Evolutionary conservation across 2,113 vertebrate species (phyloP).

Genomic region (Mesoclemmys tuberculata): DNA sequence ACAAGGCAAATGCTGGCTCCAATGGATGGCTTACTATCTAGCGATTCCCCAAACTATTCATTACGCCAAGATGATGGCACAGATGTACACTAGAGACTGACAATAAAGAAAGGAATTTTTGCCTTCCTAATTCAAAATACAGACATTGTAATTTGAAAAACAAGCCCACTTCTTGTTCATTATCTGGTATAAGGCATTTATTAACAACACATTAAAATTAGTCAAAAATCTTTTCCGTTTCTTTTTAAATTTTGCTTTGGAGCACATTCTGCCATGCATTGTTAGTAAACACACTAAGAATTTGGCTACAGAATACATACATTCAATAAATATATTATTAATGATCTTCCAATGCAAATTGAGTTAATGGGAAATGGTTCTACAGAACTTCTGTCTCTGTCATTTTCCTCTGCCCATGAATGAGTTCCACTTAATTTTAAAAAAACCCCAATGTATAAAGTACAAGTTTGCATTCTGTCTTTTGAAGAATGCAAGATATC

Average conservation of each 20-base stretch:
- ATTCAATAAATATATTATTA: neutral
- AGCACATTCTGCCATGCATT: neutral
- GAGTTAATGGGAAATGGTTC: neutral
- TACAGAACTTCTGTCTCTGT: neutral
- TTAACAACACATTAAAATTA: rapidly evolving
- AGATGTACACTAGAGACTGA: conserved; percentile 44
- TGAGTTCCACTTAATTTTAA: neutral
- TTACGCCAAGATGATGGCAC: conserved; percentile 22
- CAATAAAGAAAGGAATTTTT: conserved; percentile 17
- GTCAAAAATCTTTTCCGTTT: neutral
- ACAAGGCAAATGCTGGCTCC: conserved; percentile 53
- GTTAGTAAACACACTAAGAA: neutral
- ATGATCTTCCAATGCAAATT: neutral
- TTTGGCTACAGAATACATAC: neutral
- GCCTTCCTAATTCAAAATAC: conserved; percentile 2
- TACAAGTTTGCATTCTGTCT: neutral
- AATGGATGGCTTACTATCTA: neutral
- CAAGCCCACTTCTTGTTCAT: neutral
- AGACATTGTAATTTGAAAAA: neutral
- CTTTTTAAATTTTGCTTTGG: neutral
- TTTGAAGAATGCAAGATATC: neutral
- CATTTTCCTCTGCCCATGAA: neutral
- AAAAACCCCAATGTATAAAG: neutral
- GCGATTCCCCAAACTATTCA: neutral
- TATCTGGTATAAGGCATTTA: conserved; percentile 1